Conservation (phyloP, 2,797 vertebrate species). For the Pempheris klunzingeri region DNA sequence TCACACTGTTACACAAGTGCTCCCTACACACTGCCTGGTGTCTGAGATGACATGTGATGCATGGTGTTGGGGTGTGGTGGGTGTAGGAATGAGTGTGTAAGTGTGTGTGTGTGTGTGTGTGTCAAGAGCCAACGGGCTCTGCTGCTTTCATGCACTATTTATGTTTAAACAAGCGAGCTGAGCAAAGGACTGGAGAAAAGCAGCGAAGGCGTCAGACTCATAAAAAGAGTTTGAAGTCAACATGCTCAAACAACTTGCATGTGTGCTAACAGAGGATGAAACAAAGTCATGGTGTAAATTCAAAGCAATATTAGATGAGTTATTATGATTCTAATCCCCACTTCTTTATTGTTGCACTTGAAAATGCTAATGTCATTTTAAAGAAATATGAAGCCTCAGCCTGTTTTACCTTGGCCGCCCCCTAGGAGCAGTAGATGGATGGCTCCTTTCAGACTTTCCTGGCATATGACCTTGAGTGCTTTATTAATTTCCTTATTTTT, state of each 20-base stretch:
- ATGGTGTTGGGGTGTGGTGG: not conserved
- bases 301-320: slow-evolving; percentile 11
- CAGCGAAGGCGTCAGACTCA: slow-evolving; percentile 14
- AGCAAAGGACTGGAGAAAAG: slow-evolving; percentile 20
- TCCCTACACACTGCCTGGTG: slow-evolving; percentile 33
- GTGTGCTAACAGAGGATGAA: not conserved
- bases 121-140: not conserved
- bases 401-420: slow-evolving; percentile 65
- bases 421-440: slow-evolving; percentile 61
- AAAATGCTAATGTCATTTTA: slow-evolving; percentile 63
- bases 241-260: not conserved
- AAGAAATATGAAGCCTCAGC: slow-evolving; percentile 63
- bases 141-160: slow-evolving; percentile 17
- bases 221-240: slow-evolving; percentile 13
- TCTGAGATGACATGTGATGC: slow-evolving; percentile 60
- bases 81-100: slow-evolving; percentile 17
- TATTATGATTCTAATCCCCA: slow-evolving; percentile 27
- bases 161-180: slow-evolving; percentile 34
- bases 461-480: slow-evolving; percentile 80
- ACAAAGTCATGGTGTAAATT: not conserved
- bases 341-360: slow-evolving; percentile 22
- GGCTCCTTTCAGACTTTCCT: slow-evolving; percentile 57
- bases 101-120: slow-evolving; percentile 17
- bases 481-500: slow-evolving; percentile 78
- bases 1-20: slow-evolving; percentile 65